These are phyloP conservation scores for Palythoa grandiflora DNA, from an alignment of 92 coral and sea anemone genomes.

Conservation along the genomic window DNA sequence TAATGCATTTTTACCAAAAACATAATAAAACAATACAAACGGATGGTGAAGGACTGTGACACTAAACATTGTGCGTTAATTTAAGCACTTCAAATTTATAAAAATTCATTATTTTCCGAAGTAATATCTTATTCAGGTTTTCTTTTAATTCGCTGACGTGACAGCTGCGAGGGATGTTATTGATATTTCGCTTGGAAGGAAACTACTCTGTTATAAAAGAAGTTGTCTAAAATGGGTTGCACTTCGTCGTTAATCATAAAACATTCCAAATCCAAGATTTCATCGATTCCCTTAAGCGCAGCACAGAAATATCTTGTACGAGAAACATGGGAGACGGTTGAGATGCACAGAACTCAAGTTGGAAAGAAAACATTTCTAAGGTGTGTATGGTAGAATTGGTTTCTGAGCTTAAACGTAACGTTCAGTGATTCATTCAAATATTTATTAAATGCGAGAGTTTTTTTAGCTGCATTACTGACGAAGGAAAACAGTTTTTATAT, in stretches of 20 bases:
- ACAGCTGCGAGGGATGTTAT: conserved; percentile 9
- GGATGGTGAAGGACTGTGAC: not conserved
- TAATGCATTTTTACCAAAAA: not conserved
- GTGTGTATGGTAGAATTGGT: conserved; percentile 37
- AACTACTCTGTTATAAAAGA: not conserved
- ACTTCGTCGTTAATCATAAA: conserved; percentile 34
- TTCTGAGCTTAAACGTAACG: not conserved
- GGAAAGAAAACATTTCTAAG: conserved; percentile 82
- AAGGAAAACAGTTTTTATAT: not conserved
- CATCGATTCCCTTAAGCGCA: conserved; percentile 30
- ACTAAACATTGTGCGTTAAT: not conserved
- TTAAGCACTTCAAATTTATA: not conserved
- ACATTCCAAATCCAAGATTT: conserved; percentile 20
- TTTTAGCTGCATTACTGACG: not conserved
- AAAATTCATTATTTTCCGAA: not conserved
- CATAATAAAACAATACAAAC: not conserved
- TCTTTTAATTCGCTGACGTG: not conserved
- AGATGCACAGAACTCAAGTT: conserved; percentile 60
- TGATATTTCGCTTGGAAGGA: not conserved
- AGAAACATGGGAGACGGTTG: conserved; percentile 88
- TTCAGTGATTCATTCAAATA: not conserved
- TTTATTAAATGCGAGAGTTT: not conserved
- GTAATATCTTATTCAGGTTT: conserved; percentile 12
- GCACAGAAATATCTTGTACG: conserved; percentile 88
- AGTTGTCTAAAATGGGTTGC: conserved; percentile 57